These are phyloP conservation scores for Augochlora pura DNA, from an alignment of 1,140 invertebrate genomes.

Conservation along the genomic window DNA sequence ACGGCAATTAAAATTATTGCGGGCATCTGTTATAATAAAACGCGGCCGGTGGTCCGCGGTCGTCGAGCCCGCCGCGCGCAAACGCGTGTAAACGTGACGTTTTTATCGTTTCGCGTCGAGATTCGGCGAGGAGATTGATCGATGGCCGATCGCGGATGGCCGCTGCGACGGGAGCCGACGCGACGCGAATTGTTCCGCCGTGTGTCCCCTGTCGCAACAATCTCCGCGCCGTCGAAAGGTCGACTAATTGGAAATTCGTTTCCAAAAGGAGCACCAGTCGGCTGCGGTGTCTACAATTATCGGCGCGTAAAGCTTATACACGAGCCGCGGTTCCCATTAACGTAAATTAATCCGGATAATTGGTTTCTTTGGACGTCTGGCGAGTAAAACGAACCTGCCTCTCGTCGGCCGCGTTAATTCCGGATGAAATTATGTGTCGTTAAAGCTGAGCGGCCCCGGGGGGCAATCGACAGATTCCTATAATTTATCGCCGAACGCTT, in stretches of 20 bases:
- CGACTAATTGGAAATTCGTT: constrained; percentile 6
- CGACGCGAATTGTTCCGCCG: constrained; percentile 11
- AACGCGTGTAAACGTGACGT: constrained; percentile 31
- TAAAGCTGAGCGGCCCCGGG: not conserved
- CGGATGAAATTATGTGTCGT: constrained; percentile 14
- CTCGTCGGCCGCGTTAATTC: constrained; percentile 9
- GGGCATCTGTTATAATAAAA: constrained; percentile 59
- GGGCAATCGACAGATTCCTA: constrained; percentile 7
- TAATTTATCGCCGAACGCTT: not conserved
- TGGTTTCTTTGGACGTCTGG: constrained; percentile 18
- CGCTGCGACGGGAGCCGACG: constrained; percentile 25
- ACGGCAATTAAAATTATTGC: constrained; percentile 54
- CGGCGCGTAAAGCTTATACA: not conserved
- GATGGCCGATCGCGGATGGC: constrained; percentile 44
- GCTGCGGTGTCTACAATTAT: not conserved
- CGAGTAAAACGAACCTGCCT: not conserved
- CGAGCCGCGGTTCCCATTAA: not conserved
- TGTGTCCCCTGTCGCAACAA: not conserved
- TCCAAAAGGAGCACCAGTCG: no score
- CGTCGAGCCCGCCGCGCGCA: not conserved
- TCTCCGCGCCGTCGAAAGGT: no score
- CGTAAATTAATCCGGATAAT: constrained; percentile 29
- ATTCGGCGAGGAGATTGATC: constrained; percentile 37
- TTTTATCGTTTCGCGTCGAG: constrained; percentile 34
- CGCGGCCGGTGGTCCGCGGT: constrained; percentile 2